These are phyloP conservation scores for Blastomussa wellsi DNA, from an alignment of 92 coral and sea anemone genomes.

Conservation along the genomic window DNA sequence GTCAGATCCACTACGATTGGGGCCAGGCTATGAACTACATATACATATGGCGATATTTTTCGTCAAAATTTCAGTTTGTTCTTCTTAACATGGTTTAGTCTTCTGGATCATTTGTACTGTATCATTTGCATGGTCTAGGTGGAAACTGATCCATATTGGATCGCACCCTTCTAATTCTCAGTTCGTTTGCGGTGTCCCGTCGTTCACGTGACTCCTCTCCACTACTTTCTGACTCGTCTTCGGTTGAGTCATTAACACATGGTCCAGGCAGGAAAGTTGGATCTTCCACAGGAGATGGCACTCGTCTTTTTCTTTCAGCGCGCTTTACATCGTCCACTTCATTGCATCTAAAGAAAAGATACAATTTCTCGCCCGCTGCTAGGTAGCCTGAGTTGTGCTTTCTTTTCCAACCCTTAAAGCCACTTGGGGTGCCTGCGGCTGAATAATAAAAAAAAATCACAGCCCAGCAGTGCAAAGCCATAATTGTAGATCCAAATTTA, in stretches of 20 bases:
- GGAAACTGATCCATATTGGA: neutral
- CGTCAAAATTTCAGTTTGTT: neutral
- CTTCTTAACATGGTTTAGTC: too few relatives aligned
- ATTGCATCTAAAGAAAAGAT: conserved; percentile 8
- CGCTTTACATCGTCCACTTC: neutral
- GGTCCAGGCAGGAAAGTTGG: conserved; percentile 6
- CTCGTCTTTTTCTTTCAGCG: neutral
- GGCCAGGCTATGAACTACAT: too few relatives aligned
- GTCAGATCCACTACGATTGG: too few relatives aligned
- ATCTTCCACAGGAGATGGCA: neutral
- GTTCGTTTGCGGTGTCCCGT: too few relatives aligned
- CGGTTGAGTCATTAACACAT: conserved; percentile 14
- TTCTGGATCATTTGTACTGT: neutral
- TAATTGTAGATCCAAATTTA: too few relatives aligned
- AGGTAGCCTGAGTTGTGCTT: conserved; percentile 27
- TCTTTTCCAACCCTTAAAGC: conserved; percentile 32
- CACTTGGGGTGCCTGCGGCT: conserved; percentile 23
- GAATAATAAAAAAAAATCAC: neutral
- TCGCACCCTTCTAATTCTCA: neutral
- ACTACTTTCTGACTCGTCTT: neutral
- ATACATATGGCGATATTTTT: neutral
- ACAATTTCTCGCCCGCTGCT: conserved; percentile 6
- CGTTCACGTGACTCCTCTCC: too few relatives aligned
- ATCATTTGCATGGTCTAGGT: conserved; percentile 29
- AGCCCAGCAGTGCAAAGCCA: too few relatives aligned